These are phyloP conservation scores for Xanthia togata DNA, from an alignment of 2,888 invertebrate genomes.

Conservation along the genomic window DNA sequence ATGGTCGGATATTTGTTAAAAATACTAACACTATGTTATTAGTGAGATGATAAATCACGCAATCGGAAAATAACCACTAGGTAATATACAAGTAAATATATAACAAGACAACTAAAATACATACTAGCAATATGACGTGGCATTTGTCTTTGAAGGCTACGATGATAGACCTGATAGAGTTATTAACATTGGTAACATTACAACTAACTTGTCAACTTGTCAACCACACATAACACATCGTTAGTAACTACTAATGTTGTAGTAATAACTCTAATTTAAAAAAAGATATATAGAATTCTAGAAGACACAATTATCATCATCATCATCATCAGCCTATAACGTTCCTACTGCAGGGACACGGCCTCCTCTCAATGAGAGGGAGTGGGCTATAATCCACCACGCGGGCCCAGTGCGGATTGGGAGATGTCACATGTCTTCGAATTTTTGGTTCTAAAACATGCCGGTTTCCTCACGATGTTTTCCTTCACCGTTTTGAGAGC, in stretches of 20 bases:
- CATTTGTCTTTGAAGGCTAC: constrained; percentile 22
- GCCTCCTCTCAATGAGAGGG: no score
- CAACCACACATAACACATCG: no score
- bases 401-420: no score
- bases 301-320: no score
- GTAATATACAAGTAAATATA: constrained; percentile 6
- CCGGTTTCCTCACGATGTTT: no score
- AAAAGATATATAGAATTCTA: background rate
- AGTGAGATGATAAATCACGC: constrained; percentile 21
- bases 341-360: no score
- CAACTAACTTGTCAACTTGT: background rate
- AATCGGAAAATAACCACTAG: constrained; percentile 39
- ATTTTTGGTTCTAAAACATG: no score
- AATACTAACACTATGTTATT: constrained; percentile 9
- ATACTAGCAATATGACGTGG: constrained; percentile 17
- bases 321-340: no score
- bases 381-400: no score
- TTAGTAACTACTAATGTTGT: background rate
- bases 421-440: no score
- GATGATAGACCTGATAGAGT: background rate
- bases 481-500: no score
- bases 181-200: background rate
- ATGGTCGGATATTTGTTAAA: no score
- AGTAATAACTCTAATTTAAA: background rate
- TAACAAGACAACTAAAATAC: constrained; percentile 28